Evolutionary conservation across 1,140 invertebrate genomes (phyloP).

Genomic region (Colletes latitarsis): DNA sequence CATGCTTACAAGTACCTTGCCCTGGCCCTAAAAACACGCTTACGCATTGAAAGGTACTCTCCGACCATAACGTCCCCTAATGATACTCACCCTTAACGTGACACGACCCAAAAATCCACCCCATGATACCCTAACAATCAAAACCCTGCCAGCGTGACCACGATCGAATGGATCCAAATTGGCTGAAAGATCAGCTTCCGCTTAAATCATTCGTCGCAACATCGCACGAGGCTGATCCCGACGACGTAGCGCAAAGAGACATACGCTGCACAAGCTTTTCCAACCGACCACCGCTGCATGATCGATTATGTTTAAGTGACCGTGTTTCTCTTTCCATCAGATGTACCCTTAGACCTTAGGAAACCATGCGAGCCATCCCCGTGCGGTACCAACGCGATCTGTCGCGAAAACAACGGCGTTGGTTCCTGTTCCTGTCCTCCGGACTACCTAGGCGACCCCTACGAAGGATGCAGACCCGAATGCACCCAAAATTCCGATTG

Average conservation of each 20-base stretch:
- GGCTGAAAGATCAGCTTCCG: background rate
- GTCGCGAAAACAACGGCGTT: constrained; percentile 79
- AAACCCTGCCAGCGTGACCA: background rate
- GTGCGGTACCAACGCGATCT: constrained; percentile 83
- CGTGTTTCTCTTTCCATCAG: constrained; percentile 77
- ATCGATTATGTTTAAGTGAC: constrained; percentile 34
- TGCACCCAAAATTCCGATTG: constrained; percentile 87
- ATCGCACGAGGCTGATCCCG: background rate
- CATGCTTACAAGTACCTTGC: constrained; percentile 5
- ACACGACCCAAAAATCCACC: background rate
- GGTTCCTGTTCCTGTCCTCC: constrained; percentile 85
- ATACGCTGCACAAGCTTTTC: constrained; percentile 46
- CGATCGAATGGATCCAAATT: background rate
- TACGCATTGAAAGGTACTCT: background rate
- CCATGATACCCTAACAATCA: background rate
- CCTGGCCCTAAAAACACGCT: constrained; percentile 35
- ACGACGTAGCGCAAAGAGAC: background rate
- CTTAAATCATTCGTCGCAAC: background rate
- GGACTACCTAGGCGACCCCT: constrained; percentile 88
- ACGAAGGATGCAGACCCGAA: constrained; percentile 87
- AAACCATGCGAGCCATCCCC: constrained; percentile 86
- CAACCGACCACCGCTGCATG: constrained; percentile 30
- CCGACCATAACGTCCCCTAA: constrained; percentile 11
- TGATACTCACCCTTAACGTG: background rate
- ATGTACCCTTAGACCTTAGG: constrained; percentile 68